Conservation (phyloP, 1,140 invertebrate genomes). For the Sitodiplosis mosellana region DNA sequence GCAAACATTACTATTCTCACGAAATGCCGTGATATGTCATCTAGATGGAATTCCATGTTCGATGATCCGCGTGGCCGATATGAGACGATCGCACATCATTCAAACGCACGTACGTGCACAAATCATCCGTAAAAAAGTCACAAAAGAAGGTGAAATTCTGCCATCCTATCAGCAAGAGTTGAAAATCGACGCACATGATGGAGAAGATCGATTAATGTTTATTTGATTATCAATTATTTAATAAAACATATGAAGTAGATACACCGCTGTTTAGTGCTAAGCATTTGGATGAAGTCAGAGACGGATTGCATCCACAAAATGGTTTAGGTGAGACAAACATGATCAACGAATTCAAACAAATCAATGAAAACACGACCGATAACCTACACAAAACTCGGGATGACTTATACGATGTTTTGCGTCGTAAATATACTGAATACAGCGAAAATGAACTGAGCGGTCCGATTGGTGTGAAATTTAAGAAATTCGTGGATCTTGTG, state of each 20-base stretch:
- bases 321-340: conserved; percentile 1
- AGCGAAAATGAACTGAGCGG: too few relatives aligned
- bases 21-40: too few relatives aligned
- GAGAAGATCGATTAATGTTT: conserved; percentile 69
- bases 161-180: conserved; percentile 68
- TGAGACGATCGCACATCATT: conserved; percentile 84
- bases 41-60: conserved; percentile 70
- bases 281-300: conserved; percentile 44
- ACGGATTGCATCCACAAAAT: conserved; percentile 14
- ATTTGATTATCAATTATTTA: conserved; percentile 88
- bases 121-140: conserved; percentile 60
- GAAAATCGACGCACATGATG: conserved; percentile 50
- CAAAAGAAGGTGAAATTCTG: conserved; percentile 60
- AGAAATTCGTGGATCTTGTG: too few relatives aligned
- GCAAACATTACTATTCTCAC: too few relatives aligned
- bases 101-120: conserved; percentile 76
- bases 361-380: too few relatives aligned
- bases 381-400: too few relatives aligned
- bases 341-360: too few relatives aligned
- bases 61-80: conserved; percentile 83
- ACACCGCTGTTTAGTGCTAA: conserved; percentile 59
- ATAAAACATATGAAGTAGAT: conserved; percentile 77
- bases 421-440: too few relatives aligned
- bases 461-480: too few relatives aligned
- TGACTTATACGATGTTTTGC: too few relatives aligned